Evolutionary conservation across 2,113 vertebrate genomes (phyloP).

Genomic region (Pseudorhombus dupliciocellatus): DNA sequence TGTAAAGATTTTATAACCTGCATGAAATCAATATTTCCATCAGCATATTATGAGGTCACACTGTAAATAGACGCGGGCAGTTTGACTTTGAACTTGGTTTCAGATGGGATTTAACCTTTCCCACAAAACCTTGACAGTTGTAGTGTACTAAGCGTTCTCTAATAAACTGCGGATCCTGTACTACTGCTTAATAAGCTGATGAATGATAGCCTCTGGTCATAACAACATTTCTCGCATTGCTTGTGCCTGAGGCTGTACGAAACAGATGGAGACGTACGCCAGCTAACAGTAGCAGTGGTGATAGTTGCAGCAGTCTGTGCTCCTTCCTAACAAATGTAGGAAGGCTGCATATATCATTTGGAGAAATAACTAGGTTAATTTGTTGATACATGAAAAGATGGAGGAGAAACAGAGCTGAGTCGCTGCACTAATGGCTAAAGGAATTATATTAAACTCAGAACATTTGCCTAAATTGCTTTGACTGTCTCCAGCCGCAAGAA

Average conservation of each 20-base stretch:
- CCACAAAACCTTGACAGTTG: not conserved
- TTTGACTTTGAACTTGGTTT: not conserved
- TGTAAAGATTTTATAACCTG: not conserved
- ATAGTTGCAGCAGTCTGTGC: not conserved
- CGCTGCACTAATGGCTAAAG: not conserved
- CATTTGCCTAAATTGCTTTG: not conserved
- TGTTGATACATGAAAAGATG: not conserved
- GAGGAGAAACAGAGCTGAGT: not conserved
- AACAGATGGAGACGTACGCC: constrained; percentile 23
- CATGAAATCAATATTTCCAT: not conserved
- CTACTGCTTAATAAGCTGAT: not conserved
- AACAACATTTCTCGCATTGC: not conserved
- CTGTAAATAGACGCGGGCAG: not conserved
- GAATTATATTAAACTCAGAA: not conserved
- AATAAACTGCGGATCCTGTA: not conserved
- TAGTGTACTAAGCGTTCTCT: not conserved
- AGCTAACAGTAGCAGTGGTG: not conserved
- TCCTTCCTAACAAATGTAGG: not conserved
- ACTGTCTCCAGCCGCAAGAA: not conserved
- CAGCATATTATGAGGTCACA: constrained; percentile 1
- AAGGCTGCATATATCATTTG: not conserved
- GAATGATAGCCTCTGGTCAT: constrained; percentile 10
- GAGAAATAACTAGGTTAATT: not conserved
- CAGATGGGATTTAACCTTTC: not conserved
- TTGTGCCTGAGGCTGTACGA: constrained; percentile 18